A percentile compares a stretch with the other conserved stretches of the same genome.
These are phyloP conservation scores for Charina bottae DNA, from an alignment of 2,113 vertebrate species.

Conservation along the genomic window DNA sequence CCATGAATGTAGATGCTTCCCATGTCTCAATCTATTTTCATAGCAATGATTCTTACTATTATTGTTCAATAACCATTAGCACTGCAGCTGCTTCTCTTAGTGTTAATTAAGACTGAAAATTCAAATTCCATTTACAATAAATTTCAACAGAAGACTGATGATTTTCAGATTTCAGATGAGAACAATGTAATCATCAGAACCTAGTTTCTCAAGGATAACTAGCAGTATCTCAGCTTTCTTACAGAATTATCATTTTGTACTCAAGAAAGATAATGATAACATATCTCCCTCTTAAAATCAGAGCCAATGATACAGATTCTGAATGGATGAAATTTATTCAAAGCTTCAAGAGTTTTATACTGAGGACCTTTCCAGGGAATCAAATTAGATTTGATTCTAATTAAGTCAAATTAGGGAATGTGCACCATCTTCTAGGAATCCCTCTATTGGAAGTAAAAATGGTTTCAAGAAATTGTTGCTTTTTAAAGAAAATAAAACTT, in stretches of 20 bases:
- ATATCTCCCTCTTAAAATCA: background rate
- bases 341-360: constrained; percentile 9
- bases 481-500: background rate
- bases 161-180: constrained; percentile 30
- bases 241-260: constrained; percentile 12
- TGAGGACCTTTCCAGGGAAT: background rate
- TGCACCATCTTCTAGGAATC: background rate
- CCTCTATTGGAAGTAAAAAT: background rate
- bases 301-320: constrained; percentile 6
- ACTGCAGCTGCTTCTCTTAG: constrained; percentile 66
- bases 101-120: constrained; percentile 66
- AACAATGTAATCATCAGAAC: constrained; percentile 41
- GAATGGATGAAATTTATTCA: accelerated
- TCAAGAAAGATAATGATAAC: constrained; percentile 29
- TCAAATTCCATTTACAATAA: constrained; percentile 63
- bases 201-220: constrained; percentile 37
- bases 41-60: constrained; percentile 57
- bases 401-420: background rate
- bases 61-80: constrained; percentile 38
- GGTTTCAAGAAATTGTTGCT: background rate
- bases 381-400: background rate
- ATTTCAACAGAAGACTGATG: constrained; percentile 55
- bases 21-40: constrained; percentile 46
- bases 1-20: constrained; percentile 38
- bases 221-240: constrained; percentile 2